Percentiles rank a stretch among this genome's conserved stretches.
Evolutionary conservation across 2,888 invertebrate genomes (phyloP).

Genomic region (Cephus pygmeus): DNA sequence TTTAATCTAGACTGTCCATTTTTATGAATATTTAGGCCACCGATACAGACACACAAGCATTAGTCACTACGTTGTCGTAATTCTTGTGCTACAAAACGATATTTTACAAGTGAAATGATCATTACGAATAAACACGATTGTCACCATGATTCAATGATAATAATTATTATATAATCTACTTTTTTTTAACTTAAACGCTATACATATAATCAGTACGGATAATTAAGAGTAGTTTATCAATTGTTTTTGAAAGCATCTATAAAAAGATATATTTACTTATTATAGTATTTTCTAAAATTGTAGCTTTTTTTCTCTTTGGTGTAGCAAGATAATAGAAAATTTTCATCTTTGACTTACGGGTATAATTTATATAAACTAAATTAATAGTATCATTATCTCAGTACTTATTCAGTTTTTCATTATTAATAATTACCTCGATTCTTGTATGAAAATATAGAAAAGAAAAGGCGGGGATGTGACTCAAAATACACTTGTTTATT

Average conservation of each 20-base stretch:
- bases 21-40: neutral
- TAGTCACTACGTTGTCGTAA: neutral
- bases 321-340: neutral
- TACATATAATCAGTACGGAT: neutral
- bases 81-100: neutral
- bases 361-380: neutral
- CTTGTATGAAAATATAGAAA: neutral
- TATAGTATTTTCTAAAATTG: neutral
- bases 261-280: neutral
- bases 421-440: neutral
- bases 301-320: neutral
- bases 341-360: neutral
- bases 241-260: neutral
- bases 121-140: neutral
- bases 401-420: neutral
- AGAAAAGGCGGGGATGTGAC: neutral
- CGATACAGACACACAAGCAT: neutral
- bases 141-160: neutral
- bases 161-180: neutral
- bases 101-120: neutral
- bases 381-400: neutral
- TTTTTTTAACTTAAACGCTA: neutral
- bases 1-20: neutral
- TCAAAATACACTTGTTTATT: constrained; percentile 11
- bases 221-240: neutral